A percentile compares a stretch with the other conserved stretches of the same genome.
These are phyloP conservation scores for Eristalis arbustorum DNA, from an alignment of 2,888 invertebrate genomes.

Conservation along the genomic window DNA sequence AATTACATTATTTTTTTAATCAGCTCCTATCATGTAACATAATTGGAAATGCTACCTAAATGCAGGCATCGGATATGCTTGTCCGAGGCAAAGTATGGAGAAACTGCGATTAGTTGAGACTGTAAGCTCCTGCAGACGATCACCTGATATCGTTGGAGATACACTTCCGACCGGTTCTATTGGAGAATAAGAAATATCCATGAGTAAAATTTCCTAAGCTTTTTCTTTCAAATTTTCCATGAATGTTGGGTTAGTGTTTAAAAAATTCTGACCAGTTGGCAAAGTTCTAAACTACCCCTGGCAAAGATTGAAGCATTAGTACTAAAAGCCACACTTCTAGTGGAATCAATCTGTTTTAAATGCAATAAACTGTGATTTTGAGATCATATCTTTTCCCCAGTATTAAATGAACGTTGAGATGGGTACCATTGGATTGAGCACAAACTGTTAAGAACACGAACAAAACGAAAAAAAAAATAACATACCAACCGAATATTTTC, in stretches of 20 bases:
- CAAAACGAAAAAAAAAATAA: slow-evolving; percentile 5
- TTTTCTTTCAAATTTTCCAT: slow-evolving; percentile 30
- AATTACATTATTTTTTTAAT: too few species aligned
- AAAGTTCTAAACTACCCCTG: slow-evolving; percentile 79
- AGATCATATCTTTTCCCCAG: background rate
- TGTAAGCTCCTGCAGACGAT: slow-evolving; percentile 82
- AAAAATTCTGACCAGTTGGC: slow-evolving; percentile 14
- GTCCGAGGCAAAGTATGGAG: slow-evolving; percentile 87
- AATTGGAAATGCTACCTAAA: slow-evolving; percentile 84
- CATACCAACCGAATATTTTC: background rate
- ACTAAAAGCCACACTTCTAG: slow-evolving; percentile 79
- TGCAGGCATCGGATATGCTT: slow-evolving; percentile 87
- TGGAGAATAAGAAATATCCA: slow-evolving; percentile 32
- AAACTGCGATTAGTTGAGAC: slow-evolving; percentile 81
- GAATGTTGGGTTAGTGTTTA: slow-evolving; percentile 21
- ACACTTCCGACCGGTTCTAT: slow-evolving; percentile 86
- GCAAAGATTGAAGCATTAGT: slow-evolving; percentile 80
- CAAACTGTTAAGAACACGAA: background rate
- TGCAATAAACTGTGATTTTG: background rate
- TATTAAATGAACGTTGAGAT: slow-evolving; percentile 16
- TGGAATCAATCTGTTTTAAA: slow-evolving; percentile 79
- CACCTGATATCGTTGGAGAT: slow-evolving; percentile 83
- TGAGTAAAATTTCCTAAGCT: background rate
- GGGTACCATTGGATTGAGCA: slow-evolving; percentile 51
- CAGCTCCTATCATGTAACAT: too few species aligned